Evolutionary conservation across 2,113 vertebrate species (phyloP).

Genomic region (Proteles cristata): DNA sequence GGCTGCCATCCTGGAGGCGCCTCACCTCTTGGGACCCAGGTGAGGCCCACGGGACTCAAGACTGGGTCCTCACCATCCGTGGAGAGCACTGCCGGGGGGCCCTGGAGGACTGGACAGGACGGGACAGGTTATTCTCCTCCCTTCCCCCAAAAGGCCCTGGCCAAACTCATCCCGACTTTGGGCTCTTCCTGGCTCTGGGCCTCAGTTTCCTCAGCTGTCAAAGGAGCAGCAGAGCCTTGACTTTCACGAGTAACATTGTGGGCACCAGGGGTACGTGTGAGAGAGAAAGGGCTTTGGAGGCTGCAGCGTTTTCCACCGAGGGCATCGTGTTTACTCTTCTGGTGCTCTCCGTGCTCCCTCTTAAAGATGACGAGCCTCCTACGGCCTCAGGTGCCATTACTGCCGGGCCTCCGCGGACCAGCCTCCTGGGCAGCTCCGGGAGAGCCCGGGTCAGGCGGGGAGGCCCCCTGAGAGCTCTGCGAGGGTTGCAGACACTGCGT

Average conservation of each 20-base stretch:
- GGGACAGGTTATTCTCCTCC: rapidly evolving
- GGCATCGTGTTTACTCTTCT: neutral
- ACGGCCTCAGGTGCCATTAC: rapidly evolving
- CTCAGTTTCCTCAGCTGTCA: neutral
- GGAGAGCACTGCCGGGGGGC: neutral
- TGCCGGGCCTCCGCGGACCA: neutral
- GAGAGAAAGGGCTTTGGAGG: neutral
- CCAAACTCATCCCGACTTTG: neutral
- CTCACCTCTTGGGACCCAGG: rapidly evolving
- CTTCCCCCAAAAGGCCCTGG: no score
- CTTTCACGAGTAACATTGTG: neutral
- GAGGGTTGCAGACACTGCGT: rapidly evolving
- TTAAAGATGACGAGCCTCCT: neutral
- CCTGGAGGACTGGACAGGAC: rapidly evolving
- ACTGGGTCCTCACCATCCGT: neutral
- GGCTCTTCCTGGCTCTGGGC: neutral
- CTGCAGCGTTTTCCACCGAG: rapidly evolving
- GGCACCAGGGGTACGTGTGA: rapidly evolving
- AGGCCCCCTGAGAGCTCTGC: neutral
- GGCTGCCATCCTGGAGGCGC: neutral
- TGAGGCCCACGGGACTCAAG: neutral
- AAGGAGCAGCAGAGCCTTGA: neutral
- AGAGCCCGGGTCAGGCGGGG: neutral
- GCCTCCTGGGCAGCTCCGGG: neutral
- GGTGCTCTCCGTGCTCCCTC: neutral